Evolutionary conservation across 30 jellyfish, hydroid and myxozoan genomes (phyloP), one percentile per base, ranked within the genome.

Genomic region (Rhopilema esculentum): DNA sequence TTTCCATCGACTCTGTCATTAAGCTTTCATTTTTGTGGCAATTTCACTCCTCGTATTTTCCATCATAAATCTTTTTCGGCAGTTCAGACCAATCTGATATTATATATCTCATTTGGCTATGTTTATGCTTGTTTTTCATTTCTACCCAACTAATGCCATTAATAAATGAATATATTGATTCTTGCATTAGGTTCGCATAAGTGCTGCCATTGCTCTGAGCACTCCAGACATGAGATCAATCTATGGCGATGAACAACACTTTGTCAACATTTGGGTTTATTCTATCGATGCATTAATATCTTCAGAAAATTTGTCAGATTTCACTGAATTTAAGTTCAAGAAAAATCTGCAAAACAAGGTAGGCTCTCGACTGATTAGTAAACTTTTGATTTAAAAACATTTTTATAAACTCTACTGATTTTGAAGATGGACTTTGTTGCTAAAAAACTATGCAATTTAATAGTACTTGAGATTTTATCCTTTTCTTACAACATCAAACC

Each of bases 191-290:
- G 98, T 94, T 18, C 97, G 98, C 30, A 89, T 94, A 53, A 89
- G 98, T 64, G 98, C 98, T 15, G 97, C 96, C 18, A 57, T 63
- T n/a, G 98, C 98, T 29, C 95, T 94, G 62, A 25, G 89, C 27
- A 49, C 97, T 17, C 89, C 90, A 2, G 70, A 53, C 22, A 20
- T 12, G 29, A 71, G 98, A 32, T 65, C 67, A 7, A 49, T 52
- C 21, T 94, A 77, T 79, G 98, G 98, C 2, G 74, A 75, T 61
- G 90, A 65, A 6, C 50, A 49, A 18, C 48, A 79, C 69, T 89
- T 94, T 66, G 31, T 33, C 17, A 66, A 51, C 33, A 62, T 86
- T 18, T 94, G 98, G 98, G 68, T 18, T 27, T 83, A 48, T 26
- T 66, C 87, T 0, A 49, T 94, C 63, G 95, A 66, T 18, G 97